These are phyloP conservation scores for Gallirallus australis DNA, from an alignment of 2,797 vertebrate genomes.

Conservation along the genomic window DNA sequence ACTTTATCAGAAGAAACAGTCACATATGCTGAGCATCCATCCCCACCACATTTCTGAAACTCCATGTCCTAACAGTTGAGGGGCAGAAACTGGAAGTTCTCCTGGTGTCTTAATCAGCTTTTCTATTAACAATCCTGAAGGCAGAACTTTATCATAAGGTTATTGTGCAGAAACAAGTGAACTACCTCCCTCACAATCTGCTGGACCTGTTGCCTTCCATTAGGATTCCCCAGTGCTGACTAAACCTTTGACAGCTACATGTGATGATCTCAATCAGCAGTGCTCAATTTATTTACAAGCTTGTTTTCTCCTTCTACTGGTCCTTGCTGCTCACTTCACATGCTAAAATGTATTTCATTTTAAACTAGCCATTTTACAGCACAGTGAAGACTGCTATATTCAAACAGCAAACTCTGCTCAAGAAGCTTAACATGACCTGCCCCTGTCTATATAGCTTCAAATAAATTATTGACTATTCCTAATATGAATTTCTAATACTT, in stretches of 20 bases:
- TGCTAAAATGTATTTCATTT: not conserved
- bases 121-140: fast-evolving
- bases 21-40: fast-evolving
- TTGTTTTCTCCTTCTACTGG: not conserved
- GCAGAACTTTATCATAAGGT: not conserved
- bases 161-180: not conserved
- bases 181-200: not conserved
- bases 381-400: not conserved
- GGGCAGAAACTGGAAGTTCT: not conserved
- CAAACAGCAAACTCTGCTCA: not conserved
- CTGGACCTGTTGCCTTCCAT: not conserved
- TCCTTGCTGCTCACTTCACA: not conserved
- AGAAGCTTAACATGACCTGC: not conserved
- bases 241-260: not conserved
- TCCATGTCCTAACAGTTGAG: fast-evolving
- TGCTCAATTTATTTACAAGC: no score
- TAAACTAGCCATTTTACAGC: not conserved
- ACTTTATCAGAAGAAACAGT: not conserved
- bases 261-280: not conserved
- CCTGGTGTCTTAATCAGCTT: not conserved
- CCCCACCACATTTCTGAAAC: not conserved
- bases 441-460: not conserved
- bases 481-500: not conserved
- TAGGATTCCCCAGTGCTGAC: not conserved
- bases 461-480: not conserved